Conservation (phyloP, 2,888 invertebrate species). For the Synanthedon formicaeformis region DNA sequence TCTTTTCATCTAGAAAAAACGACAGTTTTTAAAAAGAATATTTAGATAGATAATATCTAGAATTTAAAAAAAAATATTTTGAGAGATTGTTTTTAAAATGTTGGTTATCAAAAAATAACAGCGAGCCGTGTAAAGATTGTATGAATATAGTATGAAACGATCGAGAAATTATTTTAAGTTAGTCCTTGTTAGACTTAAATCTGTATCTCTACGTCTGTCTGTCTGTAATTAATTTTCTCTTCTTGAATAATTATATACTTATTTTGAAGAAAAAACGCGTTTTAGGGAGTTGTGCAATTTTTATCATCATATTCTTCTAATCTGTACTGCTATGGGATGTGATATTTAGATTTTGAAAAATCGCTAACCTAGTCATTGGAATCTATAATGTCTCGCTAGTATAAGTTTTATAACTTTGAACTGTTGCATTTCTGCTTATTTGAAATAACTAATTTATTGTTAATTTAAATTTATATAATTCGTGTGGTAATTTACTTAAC, state of each 20-base stretch:
- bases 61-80: conserved; percentile 31
- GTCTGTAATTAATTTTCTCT: conserved; percentile 22
- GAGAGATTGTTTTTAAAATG: conserved; percentile 22
- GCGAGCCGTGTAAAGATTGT: conserved; percentile 18
- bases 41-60: conserved; percentile 27
- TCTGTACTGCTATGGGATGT: conserved; percentile 25
- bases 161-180: conserved; percentile 23
- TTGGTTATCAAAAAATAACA: conserved; percentile 1
- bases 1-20: too few species aligned
- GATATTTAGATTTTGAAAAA: conserved; percentile 22
- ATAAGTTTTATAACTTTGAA: conserved; percentile 22
- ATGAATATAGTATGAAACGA: conserved; percentile 21
- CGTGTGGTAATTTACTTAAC: neutral
- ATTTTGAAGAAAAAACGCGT: neutral
- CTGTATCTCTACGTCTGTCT: conserved; percentile 11
- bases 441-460: neutral
- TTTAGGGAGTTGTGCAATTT: conserved; percentile 3
- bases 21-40: neutral
- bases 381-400: conserved; percentile 26
- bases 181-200: conserved; percentile 17
- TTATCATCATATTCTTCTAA: conserved; percentile 7
- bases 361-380: conserved; percentile 45
- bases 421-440: conserved; percentile 40
- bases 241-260: conserved; percentile 27
- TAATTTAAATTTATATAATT: neutral